A percentile compares a stretch with the other conserved stretches of the same genome.
phyloP scores from a whole-genome alignment of 2,888 invertebrate genomes.

The Elegia similella region DNA sequence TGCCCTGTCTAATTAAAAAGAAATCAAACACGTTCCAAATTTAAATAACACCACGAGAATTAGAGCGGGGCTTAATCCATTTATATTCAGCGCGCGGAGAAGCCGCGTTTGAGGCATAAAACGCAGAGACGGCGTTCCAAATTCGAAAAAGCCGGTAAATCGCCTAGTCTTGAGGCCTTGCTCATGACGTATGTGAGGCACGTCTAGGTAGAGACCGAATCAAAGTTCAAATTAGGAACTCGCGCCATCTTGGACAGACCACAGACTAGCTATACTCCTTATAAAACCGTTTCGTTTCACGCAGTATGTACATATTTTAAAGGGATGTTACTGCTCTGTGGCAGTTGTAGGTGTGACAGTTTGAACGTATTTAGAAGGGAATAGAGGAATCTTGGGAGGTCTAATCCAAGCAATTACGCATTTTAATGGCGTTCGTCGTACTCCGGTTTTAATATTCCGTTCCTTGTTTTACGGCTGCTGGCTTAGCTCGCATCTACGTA shows the following conservation, averaged over 20 bases:
- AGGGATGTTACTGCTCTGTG: slow-evolving; percentile 37
- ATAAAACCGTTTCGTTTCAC: slow-evolving; percentile 10
- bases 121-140: slow-evolving; percentile 58
- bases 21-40: slow-evolving; percentile 53
- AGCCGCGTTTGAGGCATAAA: slow-evolving; percentile 58
- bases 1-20: slow-evolving; percentile 42
- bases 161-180: slow-evolving; percentile 78
- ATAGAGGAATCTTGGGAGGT: slow-evolving; percentile 76
- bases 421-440: slow-evolving; percentile 74
- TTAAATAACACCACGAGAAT: slow-evolving; percentile 45
- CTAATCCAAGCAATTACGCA: slow-evolving; percentile 80
- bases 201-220: slow-evolving; percentile 52
- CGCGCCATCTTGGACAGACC: slow-evolving; percentile 53
- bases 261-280: slow-evolving; percentile 38
- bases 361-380: slow-evolving; percentile 51
- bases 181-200: slow-evolving; percentile 77
- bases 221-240: slow-evolving; percentile 60
- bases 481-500: slow-evolving; percentile 45
- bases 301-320: slow-evolving; percentile 11
- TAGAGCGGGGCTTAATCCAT: slow-evolving; percentile 50
- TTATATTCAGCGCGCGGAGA: slow-evolving; percentile 63
- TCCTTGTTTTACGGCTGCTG: slow-evolving; percentile 72
- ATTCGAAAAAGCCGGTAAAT: slow-evolving; percentile 76
- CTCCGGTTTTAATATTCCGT: slow-evolving; percentile 75
- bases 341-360: slow-evolving; percentile 32